phyloP scores from a whole-genome alignment of 2,797 vertebrate genomes.

The Heliangelus exortis region DNA sequence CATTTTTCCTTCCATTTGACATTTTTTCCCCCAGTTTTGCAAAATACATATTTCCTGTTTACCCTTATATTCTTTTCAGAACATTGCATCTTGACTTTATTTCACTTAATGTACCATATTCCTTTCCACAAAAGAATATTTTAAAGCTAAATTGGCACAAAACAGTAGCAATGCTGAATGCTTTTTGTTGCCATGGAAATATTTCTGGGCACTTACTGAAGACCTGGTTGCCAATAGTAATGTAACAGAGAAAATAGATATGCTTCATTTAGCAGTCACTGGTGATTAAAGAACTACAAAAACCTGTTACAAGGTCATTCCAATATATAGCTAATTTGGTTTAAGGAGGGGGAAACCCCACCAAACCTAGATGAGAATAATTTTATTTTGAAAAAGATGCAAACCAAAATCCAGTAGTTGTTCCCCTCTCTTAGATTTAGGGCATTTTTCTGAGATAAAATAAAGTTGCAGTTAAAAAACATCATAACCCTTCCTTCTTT shows the following conservation, averaged over 20 bases:
- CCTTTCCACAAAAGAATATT: constrained; percentile 78
- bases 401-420: not conserved
- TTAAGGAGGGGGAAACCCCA: not conserved
- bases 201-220: constrained; percentile 80
- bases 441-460: not conserved
- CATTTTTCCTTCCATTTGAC: constrained; percentile 61
- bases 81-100: constrained; percentile 77
- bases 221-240: constrained; percentile 83
- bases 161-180: constrained; percentile 78
- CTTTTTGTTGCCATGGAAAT: constrained; percentile 86
- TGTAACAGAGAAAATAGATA: constrained; percentile 83
- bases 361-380: not conserved
- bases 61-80: constrained; percentile 78
- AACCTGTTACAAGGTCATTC: constrained; percentile 66
- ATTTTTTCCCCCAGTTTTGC: constrained; percentile 1
- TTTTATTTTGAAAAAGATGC: constrained; percentile 26
- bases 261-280: constrained; percentile 78
- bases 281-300: constrained; percentile 77
- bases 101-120: constrained; percentile 78
- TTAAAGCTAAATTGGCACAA: constrained; percentile 80
- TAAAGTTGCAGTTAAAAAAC: constrained; percentile 53
- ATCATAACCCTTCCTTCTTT: constrained; percentile 59
- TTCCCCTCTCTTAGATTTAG: not conserved
- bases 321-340: constrained; percentile 63
- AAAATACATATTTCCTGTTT: constrained; percentile 73